Base-by-base conservation (phyloP, 2,113 vertebrate genomes). In the Synchiropus splendidus region DNA sequence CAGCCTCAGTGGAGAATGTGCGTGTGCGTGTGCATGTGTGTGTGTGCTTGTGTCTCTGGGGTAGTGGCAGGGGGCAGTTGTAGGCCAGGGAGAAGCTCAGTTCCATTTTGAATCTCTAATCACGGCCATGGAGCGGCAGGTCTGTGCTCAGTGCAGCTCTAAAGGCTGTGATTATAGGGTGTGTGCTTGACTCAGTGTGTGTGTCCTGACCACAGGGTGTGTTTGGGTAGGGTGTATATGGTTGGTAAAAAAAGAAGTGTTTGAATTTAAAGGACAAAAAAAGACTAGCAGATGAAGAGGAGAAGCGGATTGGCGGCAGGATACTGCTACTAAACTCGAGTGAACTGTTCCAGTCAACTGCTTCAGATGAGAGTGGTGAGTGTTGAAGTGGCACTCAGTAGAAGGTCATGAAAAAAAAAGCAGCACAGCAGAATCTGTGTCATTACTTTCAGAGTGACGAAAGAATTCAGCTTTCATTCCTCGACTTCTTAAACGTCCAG, bases 121-220 rank as follows among this genome's bases (percentile, higher is more conserved):
- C 60, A 67, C 51, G 54, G 34, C 34, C 58, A 51, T 36, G 52
- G 56, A 36, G 36, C 54, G 39, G 40, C 36, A 39, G 51, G n/a
- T 16, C 16, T 49, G 62, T 35, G 64, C 66, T 59, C 37, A 39
- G 8, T 49, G 64, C 59, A 18, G 71, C 55, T 61, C 59, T 59
- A 31, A 3, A 41, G 36, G 54, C 61, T 17, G 9, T 74, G 72
- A 84, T 83, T 80, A 72, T 31, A 71, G 45, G 61, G 57, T 21
- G 65, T 52, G 57, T 16, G n/a, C n/a, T 15, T 43, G n/a, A 12
- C n/a, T 18, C 10, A 39, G 14, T 32, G 11, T 32, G 27, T 30
- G 17, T 42, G 38, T 12, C 50, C 37, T 38, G 39, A 61, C 61
- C 59, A 54, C 17, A 61, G 70, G 53, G 63, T 35, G 63, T 53